Evolutionary conservation across 2,113 vertebrate species (phyloP), one percentile per base, ranked within the genome.

Genomic region (Rhombomys opimus): DNA sequence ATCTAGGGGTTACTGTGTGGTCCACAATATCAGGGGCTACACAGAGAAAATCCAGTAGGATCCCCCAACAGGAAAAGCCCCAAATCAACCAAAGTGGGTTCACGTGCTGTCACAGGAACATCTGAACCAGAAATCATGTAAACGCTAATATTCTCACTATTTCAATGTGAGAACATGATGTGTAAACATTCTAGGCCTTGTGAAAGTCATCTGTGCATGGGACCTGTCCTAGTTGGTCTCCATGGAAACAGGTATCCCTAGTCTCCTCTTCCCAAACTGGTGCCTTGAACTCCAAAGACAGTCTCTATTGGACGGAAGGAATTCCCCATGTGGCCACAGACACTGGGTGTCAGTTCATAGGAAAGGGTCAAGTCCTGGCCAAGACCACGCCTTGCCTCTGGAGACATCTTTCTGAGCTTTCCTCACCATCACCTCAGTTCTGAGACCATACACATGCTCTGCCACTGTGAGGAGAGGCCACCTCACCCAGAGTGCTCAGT

Each of bases 381-480:
- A 10, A 23, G 13, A 11, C n/a, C n/a, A 8, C 3, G 23, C 12
- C 1, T n/a, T 18, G 5, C 35, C 35, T 5, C 50, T 57, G 1
- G 2, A 23, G 20, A 27, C 10, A 27, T 30, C 54, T 52, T 30
- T 35, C 3, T 3, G 41, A 25, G 1, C 0, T n/a, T 11, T 5
- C 32, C 41, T 5, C 32, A 6, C 46, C 3, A 2, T 15, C 2
- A 7, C 41, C 50, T 27, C 15, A 23, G 18, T 27, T n/a, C 65
- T 68, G 59, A 13, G 22, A 0, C 8, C 32, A 14, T 15, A 14
- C 20, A 0, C 3, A 23, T 25, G 15, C 17, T 30, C 57, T 25
- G 20, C 5, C 11, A 17, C 15, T 7, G 10, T 1, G 20, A 30
- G 25, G 27, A 30, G 30, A 5, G 0, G 38, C 1, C 6, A 8